phyloP scores from a whole-genome alignment of 2,113 vertebrate genomes.

The Terrapene triunguis region DNA sequence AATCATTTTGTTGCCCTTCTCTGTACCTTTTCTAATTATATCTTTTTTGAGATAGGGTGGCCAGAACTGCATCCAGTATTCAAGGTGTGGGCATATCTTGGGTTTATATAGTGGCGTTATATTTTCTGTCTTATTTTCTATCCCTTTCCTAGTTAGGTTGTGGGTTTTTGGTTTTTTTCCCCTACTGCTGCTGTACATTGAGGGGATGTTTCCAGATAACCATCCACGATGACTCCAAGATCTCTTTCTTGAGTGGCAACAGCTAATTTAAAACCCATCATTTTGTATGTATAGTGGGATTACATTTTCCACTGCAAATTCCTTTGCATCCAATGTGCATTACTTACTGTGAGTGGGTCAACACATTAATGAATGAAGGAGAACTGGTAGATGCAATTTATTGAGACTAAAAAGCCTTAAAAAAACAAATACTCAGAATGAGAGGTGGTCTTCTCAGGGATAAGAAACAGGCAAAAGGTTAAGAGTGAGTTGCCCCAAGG shows the following conservation, averaged over 20 bases:
- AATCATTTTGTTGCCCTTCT: background rate
- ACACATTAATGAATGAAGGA: background rate
- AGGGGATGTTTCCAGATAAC: background rate
- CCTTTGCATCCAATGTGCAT: background rate
- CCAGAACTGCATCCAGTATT: background rate
- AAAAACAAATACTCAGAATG: background rate
- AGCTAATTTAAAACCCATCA: background rate
- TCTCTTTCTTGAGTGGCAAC: background rate
- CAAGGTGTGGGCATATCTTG: background rate
- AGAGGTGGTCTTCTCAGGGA: background rate
- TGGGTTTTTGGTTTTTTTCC: background rate
- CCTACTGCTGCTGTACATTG: background rate
- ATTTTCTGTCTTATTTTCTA: background rate
- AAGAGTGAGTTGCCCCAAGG: accelerated
- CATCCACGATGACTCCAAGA: background rate
- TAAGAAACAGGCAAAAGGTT: background rate
- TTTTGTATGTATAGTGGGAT: background rate
- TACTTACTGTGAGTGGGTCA: background rate
- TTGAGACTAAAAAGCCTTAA: background rate
- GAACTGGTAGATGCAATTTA: background rate
- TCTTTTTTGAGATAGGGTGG: background rate
- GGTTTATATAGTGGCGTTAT: background rate
- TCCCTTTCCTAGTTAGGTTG: background rate
- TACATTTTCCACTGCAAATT: background rate
- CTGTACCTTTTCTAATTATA: background rate